phyloP scores from a whole-genome alignment of 2,113 vertebrate genomes.

The Cyphomyrus discorhynchus region DNA sequence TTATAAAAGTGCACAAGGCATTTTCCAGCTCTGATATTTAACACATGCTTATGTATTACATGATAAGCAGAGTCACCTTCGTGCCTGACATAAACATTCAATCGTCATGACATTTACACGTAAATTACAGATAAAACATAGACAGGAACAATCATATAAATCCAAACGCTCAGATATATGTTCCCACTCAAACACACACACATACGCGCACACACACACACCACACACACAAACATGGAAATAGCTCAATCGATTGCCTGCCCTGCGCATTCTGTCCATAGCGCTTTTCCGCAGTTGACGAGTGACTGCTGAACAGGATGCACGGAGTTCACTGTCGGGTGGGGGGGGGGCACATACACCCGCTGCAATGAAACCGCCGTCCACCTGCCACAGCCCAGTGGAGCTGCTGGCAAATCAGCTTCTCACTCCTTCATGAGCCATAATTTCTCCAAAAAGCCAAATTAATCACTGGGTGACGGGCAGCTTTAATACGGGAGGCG shows the following conservation, averaged over 20 bases:
- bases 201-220: background rate
- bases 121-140: background rate
- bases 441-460: constrained; percentile 18
- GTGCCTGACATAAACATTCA: background rate
- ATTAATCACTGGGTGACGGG: constrained; percentile 18
- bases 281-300: background rate
- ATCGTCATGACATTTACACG: constrained; percentile 26
- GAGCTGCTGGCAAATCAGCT: constrained; percentile 25
- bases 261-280: background rate
- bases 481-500: background rate
- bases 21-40: constrained; percentile 10
- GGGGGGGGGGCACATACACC: constrained; percentile 6
- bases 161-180: background rate
- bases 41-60: background rate
- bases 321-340: background rate
- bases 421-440: constrained; percentile 29
- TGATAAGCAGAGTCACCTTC: background rate
- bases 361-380: background rate
- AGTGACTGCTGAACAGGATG: background rate
- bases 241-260: background rate
- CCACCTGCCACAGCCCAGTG: background rate
- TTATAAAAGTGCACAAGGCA: constrained; percentile 26
- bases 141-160: background rate
- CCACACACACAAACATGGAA: background rate
- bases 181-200: constrained; percentile 8